Conservation (phyloP, 2,113 vertebrate genomes). For the Psettodes erumei region DNA sequence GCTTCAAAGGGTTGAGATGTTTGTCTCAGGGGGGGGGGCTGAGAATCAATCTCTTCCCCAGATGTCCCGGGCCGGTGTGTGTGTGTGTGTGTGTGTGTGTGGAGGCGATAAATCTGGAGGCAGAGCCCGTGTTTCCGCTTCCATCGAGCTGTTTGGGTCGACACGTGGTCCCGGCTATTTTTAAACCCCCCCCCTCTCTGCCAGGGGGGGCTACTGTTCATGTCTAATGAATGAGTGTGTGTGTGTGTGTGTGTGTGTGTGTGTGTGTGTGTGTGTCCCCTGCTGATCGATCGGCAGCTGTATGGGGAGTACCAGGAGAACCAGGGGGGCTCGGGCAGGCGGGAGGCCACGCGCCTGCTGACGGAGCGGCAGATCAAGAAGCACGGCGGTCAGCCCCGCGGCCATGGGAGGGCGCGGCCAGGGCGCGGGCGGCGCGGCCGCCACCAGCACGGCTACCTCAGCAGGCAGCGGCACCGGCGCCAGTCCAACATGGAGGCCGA, state of each 20-base stretch:
- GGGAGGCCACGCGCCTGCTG: constrained; percentile 82
- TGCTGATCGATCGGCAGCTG: constrained; percentile 78
- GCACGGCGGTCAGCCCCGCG: constrained; percentile 53
- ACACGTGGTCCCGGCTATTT: constrained; percentile 62
- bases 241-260: too few relatives aligned
- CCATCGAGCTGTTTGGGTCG: constrained; percentile 58
- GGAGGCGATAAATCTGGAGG: constrained; percentile 64
- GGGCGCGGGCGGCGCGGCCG: constrained; percentile 32
- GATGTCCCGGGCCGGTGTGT: constrained; percentile 49
- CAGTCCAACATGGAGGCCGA: constrained; percentile 52
- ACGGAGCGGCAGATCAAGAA: constrained; percentile 81
- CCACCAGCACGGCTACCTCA: constrained; percentile 38
- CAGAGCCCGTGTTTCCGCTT: constrained; percentile 59
- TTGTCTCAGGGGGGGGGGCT: not conserved
- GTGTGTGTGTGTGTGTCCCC: too few relatives aligned
- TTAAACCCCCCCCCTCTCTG: constrained; percentile 29
- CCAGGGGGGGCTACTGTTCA: constrained; percentile 12
- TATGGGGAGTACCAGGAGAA: constrained; percentile 90
- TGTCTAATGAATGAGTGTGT: constrained; percentile 29
- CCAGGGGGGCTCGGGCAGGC: constrained; percentile 79
- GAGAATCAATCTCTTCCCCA: constrained; percentile 62
- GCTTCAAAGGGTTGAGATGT: not conserved
- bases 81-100: too few relatives aligned
- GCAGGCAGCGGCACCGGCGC: constrained; percentile 43
- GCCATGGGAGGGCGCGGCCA: constrained; percentile 35